These are phyloP conservation scores for Enteromius mattozi DNA, from an alignment of 2,797 vertebrate genomes.

Conservation along the genomic window DNA sequence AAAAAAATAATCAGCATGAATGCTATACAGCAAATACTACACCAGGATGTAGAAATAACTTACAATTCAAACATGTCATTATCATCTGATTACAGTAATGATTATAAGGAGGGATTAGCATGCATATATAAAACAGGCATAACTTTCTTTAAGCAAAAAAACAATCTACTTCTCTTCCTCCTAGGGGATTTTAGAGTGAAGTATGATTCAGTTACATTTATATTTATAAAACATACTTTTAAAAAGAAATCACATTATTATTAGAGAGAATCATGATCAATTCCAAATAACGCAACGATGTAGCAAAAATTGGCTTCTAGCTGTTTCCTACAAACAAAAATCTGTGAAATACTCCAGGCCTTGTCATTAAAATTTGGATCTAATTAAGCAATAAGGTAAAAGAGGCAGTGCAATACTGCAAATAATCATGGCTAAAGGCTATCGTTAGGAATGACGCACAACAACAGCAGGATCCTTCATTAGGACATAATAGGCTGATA, in stretches of 20 bases:
- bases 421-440: neutral
- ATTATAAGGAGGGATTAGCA: neutral
- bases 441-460: neutral
- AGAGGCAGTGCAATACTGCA: neutral
- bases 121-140: neutral
- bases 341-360: slow-evolving; percentile 19
- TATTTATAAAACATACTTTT: no score
- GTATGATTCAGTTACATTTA: neutral
- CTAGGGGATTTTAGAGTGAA: neutral
- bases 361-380: slow-evolving; percentile 32
- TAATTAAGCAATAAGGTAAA: slow-evolving; percentile 17
- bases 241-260: neutral
- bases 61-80: neutral
- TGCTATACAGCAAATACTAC: neutral
- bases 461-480: neutral
- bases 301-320: neutral
- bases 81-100: neutral
- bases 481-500: neutral
- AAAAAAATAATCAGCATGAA: neutral
- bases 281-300: neutral
- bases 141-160: neutral
- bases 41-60: neutral
- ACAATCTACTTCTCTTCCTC: neutral
- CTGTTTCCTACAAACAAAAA: neutral
- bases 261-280: neutral